Evolutionary conservation across 2,888 invertebrate species (phyloP).

Genomic region (Zele albiditarsus): DNA sequence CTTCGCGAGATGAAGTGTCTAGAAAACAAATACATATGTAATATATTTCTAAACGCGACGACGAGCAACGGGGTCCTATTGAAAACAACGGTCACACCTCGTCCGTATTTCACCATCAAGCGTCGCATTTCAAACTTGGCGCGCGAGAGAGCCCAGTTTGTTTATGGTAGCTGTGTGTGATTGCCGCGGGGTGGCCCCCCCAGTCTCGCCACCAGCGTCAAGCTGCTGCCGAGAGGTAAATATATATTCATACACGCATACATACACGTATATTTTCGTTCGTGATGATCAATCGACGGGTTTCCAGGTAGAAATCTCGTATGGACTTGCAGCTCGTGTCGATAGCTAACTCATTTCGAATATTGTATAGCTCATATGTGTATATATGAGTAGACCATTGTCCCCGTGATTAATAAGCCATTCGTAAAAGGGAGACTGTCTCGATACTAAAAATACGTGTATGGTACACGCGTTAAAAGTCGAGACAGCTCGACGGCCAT

Average conservation of each 20-base stretch:
- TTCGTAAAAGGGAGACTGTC: constrained; percentile 53
- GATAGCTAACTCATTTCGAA: constrained; percentile 31
- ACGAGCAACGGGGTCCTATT: constrained; percentile 31
- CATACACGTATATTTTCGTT: constrained; percentile 52
- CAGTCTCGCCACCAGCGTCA: not conserved
- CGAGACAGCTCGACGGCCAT: not conserved
- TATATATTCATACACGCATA: constrained; percentile 12
- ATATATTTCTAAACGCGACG: constrained; percentile 6
- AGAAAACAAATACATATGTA: constrained; percentile 8
- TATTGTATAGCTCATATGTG: constrained; percentile 4
- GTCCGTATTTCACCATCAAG: constrained; percentile 58
- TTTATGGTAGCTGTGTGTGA: constrained; percentile 59
- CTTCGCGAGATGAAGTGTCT: not conserved
- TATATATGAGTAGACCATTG: constrained; percentile 44
- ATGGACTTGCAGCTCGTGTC: constrained; percentile 27
- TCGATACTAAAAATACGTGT: constrained; percentile 44
- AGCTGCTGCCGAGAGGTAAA: constrained; percentile 22
- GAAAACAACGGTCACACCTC: constrained; percentile 62
- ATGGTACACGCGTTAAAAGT: constrained; percentile 20
- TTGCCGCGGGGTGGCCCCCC: constrained; percentile 26
- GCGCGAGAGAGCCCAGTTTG: constrained; percentile 51
- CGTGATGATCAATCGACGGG: constrained; percentile 66
- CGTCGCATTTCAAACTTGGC: constrained; percentile 43
- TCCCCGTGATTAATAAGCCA: constrained; percentile 66
- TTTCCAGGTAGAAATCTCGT: constrained; percentile 62